Evolutionary conservation across 2,797 vertebrate genomes (phyloP), one percentile per base, ranked within the genome.

Genomic region (Lagocephalus sceleratus): DNA sequence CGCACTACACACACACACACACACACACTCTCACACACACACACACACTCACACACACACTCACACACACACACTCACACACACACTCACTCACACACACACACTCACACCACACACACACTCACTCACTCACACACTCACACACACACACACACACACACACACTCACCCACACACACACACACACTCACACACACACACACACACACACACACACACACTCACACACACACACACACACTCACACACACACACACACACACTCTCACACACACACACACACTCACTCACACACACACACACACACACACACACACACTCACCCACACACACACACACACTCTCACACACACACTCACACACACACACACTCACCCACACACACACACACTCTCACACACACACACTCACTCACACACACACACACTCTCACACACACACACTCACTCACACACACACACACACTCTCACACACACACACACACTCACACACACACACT

Each of bases 21-120:
- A 73, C 66, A 62, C 47, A 61, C 73, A 60, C 32, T n/a, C n/a
- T n/a, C n/a, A n/a, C n/a, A n/a, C n/a, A n/a, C 88, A 90, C 67
- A 62, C 73, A 62, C 73, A 60, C 47, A 58, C 47, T 35, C 21
- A 26, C 43, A 73, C 66, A 62, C 47, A 61, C 73, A 60, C 32
- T 89, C 88, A 90, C 67, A 62, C 73, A 62, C 73, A 60, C 47
- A 58, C 47, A 40, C 21, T 20, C 43, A 73, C 66, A 62, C 47
- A 61, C 73, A 60, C 32, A n/a, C n/a, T n/a, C n/a, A n/a, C n/a
- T n/a, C n/a, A n/a, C n/a, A n/a, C n/a, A n/a, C n/a, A n/a, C n/a
- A n/a, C n/a, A n/a, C n/a, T n/a, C n/a, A n/a, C n/a, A n/a, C n/a
- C n/a, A n/a, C n/a, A n/a, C 88, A 90, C 67, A 62, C 73, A 62